These are phyloP conservation scores for Chorisops tibialis DNA, from an alignment of 2,888 invertebrate species.

Conservation along the genomic window DNA sequence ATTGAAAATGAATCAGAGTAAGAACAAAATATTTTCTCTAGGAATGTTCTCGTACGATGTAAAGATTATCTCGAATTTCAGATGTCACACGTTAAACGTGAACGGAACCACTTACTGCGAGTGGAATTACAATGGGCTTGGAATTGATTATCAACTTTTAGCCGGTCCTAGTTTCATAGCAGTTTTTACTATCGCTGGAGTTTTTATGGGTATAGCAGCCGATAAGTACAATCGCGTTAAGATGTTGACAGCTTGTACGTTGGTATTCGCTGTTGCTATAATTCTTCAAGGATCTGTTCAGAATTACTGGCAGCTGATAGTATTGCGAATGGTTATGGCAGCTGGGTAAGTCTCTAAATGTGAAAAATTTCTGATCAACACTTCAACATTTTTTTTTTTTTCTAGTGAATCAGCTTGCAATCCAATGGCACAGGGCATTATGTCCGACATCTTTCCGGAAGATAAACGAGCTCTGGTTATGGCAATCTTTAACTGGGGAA, in stretches of 20 bases:
- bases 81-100: slow-evolving; percentile 62
- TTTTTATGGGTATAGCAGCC: slow-evolving; percentile 77
- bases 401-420: slow-evolving; percentile 80
- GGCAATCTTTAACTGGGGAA: slow-evolving; percentile 94
- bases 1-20: slow-evolving; percentile 57
- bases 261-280: slow-evolving; percentile 79
- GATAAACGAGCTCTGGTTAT: slow-evolving; percentile 81
- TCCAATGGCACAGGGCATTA: slow-evolving; percentile 78
- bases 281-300: slow-evolving; percentile 79
- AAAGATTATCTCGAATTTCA: slow-evolving; percentile 43
- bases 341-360: slow-evolving; percentile 61
- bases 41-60: not conserved
- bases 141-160: slow-evolving; percentile 85
- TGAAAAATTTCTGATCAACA: too few species aligned
- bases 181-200: slow-evolving; percentile 84
- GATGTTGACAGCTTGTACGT: slow-evolving; percentile 71
- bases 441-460: slow-evolving; percentile 78
- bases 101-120: slow-evolving; percentile 79
- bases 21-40: slow-evolving; percentile 40
- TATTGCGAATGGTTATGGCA: slow-evolving; percentile 81
- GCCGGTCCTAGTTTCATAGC: slow-evolving; percentile 92
- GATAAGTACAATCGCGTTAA: slow-evolving; percentile 74
- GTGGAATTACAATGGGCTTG: slow-evolving; percentile 91
- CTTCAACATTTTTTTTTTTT: too few species aligned
- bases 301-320: slow-evolving; percentile 85